Conservation (phyloP, 92 coral and sea anemone genomes). For the Isaurus tuberculatus region DNA sequence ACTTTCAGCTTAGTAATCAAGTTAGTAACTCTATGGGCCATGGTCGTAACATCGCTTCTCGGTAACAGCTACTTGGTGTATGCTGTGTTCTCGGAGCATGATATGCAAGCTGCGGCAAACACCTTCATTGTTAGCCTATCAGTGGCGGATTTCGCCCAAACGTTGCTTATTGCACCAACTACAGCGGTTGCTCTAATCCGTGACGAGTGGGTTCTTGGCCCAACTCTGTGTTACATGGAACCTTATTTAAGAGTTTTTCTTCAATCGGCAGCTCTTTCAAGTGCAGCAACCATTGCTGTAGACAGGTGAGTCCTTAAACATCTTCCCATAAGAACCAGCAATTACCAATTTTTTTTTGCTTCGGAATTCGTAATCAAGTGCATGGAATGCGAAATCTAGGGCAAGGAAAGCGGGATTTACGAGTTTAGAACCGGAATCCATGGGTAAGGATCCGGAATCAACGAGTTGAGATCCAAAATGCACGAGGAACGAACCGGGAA, state of each 20-base stretch:
- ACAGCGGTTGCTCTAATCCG: slow-evolving; percentile 13
- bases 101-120: slow-evolving; percentile 13
- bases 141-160: slow-evolving; percentile 19
- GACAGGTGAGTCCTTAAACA: background rate
- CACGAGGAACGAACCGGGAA: too few relatives aligned
- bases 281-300: slow-evolving; percentile 14
- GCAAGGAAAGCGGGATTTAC: too few relatives aligned
- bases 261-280: background rate
- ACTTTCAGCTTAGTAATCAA: background rate
- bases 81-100: background rate
- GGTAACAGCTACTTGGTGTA: slow-evolving; percentile 19
- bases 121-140: slow-evolving; percentile 22
- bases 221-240: background rate
- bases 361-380: too few relatives aligned
- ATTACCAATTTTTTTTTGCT: too few relatives aligned
- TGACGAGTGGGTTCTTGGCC: slow-evolving; percentile 15
- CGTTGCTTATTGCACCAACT: background rate
- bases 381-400: too few relatives aligned
- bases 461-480: too few relatives aligned
- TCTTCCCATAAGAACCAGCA: too few relatives aligned
- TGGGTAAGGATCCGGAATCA: too few relatives aligned
- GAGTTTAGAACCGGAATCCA: too few relatives aligned
- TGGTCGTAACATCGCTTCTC: background rate
- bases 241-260: background rate
- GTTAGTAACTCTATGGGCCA: background rate